Evolutionary conservation across 2,888 invertebrate species (phyloP).

Genomic region (Thymelicus acteon): DNA sequence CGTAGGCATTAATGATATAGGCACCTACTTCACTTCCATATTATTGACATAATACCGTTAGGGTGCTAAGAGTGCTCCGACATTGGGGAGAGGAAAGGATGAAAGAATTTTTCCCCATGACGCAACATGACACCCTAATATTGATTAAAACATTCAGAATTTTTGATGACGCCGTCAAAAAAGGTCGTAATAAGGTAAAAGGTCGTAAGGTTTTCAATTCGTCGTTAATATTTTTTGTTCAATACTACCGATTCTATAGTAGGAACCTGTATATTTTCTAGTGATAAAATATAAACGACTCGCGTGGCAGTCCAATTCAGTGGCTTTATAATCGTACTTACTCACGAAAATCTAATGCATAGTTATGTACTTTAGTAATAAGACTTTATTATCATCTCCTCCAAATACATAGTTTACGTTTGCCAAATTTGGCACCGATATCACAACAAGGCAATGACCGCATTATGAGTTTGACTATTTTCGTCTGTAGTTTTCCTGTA

Average conservation of each 20-base stretch:
- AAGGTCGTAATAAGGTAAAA: too few relatives aligned
- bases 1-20: background rate
- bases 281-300: too few relatives aligned
- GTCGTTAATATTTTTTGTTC: too few relatives aligned
- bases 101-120: background rate
- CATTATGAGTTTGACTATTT: conserved; percentile 6
- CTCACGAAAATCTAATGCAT: too few relatives aligned
- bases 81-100: background rate
- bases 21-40: background rate
- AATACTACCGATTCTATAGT: too few relatives aligned
- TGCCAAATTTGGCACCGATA: conserved; percentile 8
- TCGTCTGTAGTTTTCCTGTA: background rate
- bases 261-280: too few relatives aligned
- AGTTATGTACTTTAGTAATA: too few relatives aligned
- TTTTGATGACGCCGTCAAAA: too few relatives aligned
- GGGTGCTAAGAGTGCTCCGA: conserved; percentile 1
- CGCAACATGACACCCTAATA: background rate
- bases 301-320: too few relatives aligned
- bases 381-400: too few relatives aligned
- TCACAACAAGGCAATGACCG: conserved; percentile 13
- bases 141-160: background rate
- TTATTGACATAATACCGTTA: background rate
- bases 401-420: background rate
- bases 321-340: too few relatives aligned
- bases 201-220: too few relatives aligned